Evolutionary conservation across 2,113 vertebrate genomes (phyloP).

Genomic region (Eolophus roseicapilla): DNA sequence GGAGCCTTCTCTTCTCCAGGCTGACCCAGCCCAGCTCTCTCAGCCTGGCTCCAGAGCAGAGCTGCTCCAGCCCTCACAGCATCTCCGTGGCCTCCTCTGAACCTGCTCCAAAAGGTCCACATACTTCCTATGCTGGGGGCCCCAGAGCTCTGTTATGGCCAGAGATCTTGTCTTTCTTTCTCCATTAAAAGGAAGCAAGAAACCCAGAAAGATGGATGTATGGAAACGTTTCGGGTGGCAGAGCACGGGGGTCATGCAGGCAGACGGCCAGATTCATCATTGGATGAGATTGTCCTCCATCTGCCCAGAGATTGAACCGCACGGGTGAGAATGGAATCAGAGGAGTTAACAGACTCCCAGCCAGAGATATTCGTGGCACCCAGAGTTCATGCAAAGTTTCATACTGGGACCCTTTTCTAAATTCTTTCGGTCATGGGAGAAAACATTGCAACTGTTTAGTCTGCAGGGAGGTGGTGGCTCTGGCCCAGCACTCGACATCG

Average conservation of each 20-base stretch:
- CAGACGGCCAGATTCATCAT: background rate
- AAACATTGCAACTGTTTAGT: conserved; percentile 51
- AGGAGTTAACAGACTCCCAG: conserved; percentile 8
- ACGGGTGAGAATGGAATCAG: rapidly evolving
- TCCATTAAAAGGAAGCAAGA: background rate
- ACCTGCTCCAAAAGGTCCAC: rapidly evolving
- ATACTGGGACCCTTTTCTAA: conserved; percentile 37
- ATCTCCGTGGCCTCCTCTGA: background rate
- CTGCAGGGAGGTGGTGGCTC: conserved; percentile 47
- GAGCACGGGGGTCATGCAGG: background rate
- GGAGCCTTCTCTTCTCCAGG: too few species aligned
- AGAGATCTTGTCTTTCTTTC: background rate
- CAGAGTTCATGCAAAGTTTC: background rate
- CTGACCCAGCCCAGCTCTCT: background rate
- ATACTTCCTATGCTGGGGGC: too few species aligned
- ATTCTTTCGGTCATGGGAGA: conserved; percentile 52
- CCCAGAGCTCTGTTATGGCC: background rate
- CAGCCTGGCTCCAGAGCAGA: background rate
- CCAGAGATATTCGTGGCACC: conserved; percentile 14
- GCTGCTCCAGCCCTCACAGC: rapidly evolving
- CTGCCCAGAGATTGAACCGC: background rate
- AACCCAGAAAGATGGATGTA: background rate
- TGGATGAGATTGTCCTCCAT: background rate
- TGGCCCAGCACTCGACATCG: background rate
- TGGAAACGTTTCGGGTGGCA: rapidly evolving